A percentile compares a stretch with the other conserved stretches of the same genome.
Evolutionary conservation across 2,797 vertebrate genomes (phyloP).

Genomic region (Smutsia temminckii): DNA sequence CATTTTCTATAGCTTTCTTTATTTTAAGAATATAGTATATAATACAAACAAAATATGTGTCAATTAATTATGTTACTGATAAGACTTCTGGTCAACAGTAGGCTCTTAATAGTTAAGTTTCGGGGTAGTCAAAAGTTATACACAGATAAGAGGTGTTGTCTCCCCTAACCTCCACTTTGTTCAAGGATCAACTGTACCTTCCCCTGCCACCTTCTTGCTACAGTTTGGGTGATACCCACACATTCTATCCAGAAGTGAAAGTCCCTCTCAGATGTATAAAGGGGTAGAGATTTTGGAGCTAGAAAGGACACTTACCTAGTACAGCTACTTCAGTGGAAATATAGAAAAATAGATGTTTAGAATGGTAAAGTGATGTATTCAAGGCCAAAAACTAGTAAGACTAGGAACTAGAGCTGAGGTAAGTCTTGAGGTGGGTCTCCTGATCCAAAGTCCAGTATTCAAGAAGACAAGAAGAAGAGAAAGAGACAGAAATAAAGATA

Average conservation of each 20-base stretch:
- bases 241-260: neutral
- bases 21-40: too few species aligned
- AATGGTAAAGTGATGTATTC: neutral
- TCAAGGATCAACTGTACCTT: neutral
- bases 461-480: neutral
- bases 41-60: too few species aligned
- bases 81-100: too few species aligned
- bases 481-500: slow-evolving; percentile 8
- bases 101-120: too few species aligned
- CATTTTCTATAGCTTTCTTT: too few species aligned
- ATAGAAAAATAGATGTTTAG: neutral
- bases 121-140: too few species aligned
- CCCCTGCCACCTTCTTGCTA: neutral
- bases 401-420: neutral
- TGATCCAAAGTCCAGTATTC: neutral
- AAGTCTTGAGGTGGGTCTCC: neutral
- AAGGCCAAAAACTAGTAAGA: neutral
- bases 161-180: too few species aligned
- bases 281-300: neutral
- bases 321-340: neutral
- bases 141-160: too few species aligned
- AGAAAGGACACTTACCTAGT: neutral
- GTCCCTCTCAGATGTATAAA: neutral
- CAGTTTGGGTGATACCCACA: neutral
- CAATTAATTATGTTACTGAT: too few species aligned